Conservation (phyloP, 2,113 vertebrate genomes). For the Picathartes gymnocephalus region DNA sequence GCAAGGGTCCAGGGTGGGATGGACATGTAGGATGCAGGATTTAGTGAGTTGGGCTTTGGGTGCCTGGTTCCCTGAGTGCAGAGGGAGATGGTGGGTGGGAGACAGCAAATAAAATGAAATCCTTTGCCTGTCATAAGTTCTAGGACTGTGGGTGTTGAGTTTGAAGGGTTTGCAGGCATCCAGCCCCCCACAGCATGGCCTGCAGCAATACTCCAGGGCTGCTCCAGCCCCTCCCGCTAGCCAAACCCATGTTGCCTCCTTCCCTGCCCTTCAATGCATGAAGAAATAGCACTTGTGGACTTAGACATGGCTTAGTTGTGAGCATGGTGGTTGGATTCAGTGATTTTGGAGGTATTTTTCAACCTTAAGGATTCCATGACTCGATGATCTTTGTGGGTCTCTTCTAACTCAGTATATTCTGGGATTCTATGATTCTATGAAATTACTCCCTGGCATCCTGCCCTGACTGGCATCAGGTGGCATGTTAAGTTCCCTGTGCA, state of each 20-base stretch:
- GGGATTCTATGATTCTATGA: not conserved
- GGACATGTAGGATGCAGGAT: not conserved
- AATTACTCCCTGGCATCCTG: not conserved
- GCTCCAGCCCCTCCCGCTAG: not conserved
- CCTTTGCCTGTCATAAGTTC: not conserved
- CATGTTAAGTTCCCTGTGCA: fast-evolving
- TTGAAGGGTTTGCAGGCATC: not conserved
- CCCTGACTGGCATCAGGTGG: not conserved
- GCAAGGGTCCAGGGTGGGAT: not conserved
- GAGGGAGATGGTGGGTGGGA: not conserved
- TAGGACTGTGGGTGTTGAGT: not conserved
- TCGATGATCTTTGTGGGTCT: not conserved
- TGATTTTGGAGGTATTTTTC: not conserved
- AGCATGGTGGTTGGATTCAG: not conserved
- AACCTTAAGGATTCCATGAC: not conserved
- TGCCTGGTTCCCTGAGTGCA: not conserved
- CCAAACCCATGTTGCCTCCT: not conserved
- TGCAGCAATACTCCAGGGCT: not conserved
- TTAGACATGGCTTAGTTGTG: not conserved
- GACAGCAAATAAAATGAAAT: not conserved
- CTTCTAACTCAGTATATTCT: not conserved
- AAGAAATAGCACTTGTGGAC: not conserved
- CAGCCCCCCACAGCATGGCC: not conserved
- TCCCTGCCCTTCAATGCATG: not conserved
- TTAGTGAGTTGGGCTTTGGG: not conserved